Evolutionary conservation across 1,140 invertebrate species (phyloP).

Genomic region (Matsumurasca onukii): DNA sequence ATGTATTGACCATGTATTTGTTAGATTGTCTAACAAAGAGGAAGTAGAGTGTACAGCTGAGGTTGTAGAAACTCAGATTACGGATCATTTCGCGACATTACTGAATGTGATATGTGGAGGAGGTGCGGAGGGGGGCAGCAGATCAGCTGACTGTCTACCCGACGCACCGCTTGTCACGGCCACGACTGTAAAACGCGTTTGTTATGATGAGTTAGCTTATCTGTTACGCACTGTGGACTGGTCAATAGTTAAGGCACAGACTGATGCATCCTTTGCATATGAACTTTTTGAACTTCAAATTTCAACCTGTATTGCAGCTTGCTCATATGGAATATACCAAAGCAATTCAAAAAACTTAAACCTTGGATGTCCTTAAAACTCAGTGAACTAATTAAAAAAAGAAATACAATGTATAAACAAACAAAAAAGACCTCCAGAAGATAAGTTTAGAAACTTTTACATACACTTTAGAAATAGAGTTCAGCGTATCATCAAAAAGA

Average conservation of each 20-base stretch:
- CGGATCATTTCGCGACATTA: not conserved
- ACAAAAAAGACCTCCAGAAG: not conserved
- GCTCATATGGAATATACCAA: not conserved
- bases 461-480: not conserved
- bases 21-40: not conserved
- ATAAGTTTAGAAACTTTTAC: not conserved
- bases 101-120: not conserved
- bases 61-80: not conserved
- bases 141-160: not conserved
- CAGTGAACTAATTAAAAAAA: not conserved
- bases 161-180: not conserved
- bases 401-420: constrained; percentile 4
- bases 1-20: constrained; percentile 5
- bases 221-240: not conserved
- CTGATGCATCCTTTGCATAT: not conserved
- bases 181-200: not conserved
- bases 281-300: not conserved
- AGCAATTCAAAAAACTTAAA: not conserved
- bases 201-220: not conserved
- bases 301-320: not conserved
- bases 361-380: not conserved
- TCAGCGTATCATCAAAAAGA: too few relatives aligned
- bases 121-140: not conserved
- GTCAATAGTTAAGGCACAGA: not conserved
- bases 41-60: not conserved